These are phyloP conservation scores for Pterostichus madidus DNA, from an alignment of 2,888 invertebrate species.

Conservation along the genomic window DNA sequence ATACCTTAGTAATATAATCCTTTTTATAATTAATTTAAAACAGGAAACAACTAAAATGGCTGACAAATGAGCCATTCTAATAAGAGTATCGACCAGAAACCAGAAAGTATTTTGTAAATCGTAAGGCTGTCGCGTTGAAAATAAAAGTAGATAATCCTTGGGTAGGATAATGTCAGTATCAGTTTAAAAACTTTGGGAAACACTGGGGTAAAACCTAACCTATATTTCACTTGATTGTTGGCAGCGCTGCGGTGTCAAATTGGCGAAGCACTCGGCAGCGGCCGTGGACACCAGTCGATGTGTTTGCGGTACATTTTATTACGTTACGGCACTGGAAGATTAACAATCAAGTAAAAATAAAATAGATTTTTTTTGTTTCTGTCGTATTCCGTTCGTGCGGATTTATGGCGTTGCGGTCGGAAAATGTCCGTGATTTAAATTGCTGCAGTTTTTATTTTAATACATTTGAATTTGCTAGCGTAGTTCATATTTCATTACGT, in stretches of 20 bases:
- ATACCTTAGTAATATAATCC: too few species aligned
- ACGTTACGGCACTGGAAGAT: slow-evolving; percentile 50
- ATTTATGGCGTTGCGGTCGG: slow-evolving; percentile 4
- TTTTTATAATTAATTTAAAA: too few species aligned
- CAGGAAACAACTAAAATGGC: too few species aligned
- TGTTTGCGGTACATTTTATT: slow-evolving; percentile 56
- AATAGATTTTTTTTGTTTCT: slow-evolving; percentile 41
- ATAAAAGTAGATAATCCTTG: too few species aligned
- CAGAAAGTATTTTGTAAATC: too few species aligned
- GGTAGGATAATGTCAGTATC: too few species aligned
- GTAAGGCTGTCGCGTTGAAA: not conserved
- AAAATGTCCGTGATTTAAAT: slow-evolving; percentile 13
- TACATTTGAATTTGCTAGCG: slow-evolving; percentile 15
- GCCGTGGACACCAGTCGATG: slow-evolving; percentile 34
- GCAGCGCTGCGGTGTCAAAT: slow-evolving; percentile 37
- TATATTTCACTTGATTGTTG: slow-evolving; percentile 24
- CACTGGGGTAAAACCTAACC: not conserved
- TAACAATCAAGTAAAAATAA: slow-evolving; percentile 58
- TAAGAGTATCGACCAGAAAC: too few species aligned
- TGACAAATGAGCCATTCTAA: too few species aligned
- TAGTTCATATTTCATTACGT: slow-evolving; percentile 37
- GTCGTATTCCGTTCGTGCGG: not conserved
- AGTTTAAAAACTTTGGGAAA: not conserved
- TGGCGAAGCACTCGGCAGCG: slow-evolving; percentile 34
- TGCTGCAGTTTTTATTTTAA: slow-evolving; percentile 32